phyloP scores from a whole-genome alignment of 1,140 invertebrate genomes.

The Periplaneta americana region DNA sequence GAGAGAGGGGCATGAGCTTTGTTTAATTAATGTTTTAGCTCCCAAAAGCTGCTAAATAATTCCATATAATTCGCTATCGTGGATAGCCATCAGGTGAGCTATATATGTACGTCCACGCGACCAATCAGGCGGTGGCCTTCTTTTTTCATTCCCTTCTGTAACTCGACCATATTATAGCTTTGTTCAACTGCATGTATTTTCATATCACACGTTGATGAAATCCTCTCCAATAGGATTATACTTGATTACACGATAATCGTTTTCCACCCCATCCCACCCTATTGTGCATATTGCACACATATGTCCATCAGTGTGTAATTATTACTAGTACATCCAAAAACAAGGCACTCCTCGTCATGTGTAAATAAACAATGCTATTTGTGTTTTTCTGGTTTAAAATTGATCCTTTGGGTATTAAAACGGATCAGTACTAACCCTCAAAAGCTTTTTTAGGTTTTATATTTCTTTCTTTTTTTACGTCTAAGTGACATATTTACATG shows the following conservation, averaged over 20 bases:
- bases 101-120: neutral
- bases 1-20: neutral
- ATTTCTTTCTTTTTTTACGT: neutral
- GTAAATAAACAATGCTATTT: neutral
- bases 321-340: neutral
- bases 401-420: neutral
- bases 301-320: neutral
- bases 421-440: neutral
- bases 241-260: slow-evolving; percentile 11
- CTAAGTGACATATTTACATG: neutral
- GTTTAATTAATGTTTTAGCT: slow-evolving; percentile 18
- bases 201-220: slow-evolving; percentile 10
- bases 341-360: neutral
- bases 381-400: neutral
- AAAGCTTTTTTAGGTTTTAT: neutral
- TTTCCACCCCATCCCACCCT: neutral
- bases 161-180: neutral
- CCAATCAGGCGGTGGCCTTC: slow-evolving; percentile 1
- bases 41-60: slow-evolving; percentile 17
- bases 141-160: neutral
- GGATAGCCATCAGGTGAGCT: neutral
- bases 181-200: neutral
- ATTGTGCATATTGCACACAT: neutral
- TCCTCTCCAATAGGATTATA: slow-evolving; percentile 1
- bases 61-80: slow-evolving; percentile 14